A percentile compares a stretch with the other conserved stretches of the same genome.
Evolutionary conservation across 1,140 invertebrate genomes (phyloP).

Genomic region (Drosophila nigromelanica): DNA sequence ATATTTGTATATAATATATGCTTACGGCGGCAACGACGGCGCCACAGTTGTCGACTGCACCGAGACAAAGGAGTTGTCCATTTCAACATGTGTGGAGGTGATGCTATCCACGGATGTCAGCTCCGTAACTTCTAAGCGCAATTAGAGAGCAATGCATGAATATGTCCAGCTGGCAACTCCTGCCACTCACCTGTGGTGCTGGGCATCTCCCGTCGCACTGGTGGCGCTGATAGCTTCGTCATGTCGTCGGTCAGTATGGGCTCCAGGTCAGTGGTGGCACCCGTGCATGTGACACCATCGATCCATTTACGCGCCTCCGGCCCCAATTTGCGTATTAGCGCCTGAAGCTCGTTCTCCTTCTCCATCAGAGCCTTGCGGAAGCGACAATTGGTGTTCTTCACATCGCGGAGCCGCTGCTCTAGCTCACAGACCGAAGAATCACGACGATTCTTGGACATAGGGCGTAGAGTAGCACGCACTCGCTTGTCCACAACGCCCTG

Average conservation of each 20-base stretch:
- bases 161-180: conserved; percentile 11
- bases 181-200: conserved; percentile 78
- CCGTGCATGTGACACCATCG: conserved; percentile 75
- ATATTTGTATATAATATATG: fast-evolving
- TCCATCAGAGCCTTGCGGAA: conserved; percentile 91
- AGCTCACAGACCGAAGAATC: conserved; percentile 90
- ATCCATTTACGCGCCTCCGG: conserved; percentile 83
- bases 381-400: conserved; percentile 90
- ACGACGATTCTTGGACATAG: conserved; percentile 88
- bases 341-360: conserved; percentile 91
- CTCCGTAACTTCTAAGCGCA: conserved; percentile 80
- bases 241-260: conserved; percentile 75
- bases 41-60: conserved; percentile 74
- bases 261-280: conserved; percentile 65
- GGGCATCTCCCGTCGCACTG: conserved; percentile 78
- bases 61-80: conserved; percentile 78
- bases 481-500: conserved; percentile 92
- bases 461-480: conserved; percentile 90
- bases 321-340: conserved; percentile 77
- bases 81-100: conserved; percentile 82
- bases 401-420: conserved; percentile 91
- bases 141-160: conserved; percentile 55
- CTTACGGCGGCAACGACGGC: conserved; percentile 78
- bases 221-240: conserved; percentile 72
- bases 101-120: conserved; percentile 83